phyloP scores from a whole-genome alignment of 2,888 invertebrate species.

The Andrena hattorfiana region DNA sequence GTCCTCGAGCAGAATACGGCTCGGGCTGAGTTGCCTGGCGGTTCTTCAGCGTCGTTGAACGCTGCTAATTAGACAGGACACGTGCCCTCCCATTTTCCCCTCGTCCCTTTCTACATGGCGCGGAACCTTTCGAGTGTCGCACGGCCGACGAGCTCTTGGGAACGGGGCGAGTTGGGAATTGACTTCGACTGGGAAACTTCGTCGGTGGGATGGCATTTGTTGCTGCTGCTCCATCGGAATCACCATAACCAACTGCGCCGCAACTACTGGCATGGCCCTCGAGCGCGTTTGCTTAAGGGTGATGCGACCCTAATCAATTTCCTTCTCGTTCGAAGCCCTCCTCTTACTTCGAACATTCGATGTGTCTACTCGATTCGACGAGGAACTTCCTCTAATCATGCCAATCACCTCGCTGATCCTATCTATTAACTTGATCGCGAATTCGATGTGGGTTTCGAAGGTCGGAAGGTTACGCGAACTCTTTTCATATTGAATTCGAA shows the following conservation, averaged over 20 bases:
- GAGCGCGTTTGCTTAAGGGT: constrained; percentile 62
- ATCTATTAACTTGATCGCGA: constrained; percentile 33
- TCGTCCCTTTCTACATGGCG: not conserved
- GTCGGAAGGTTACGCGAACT: not conserved
- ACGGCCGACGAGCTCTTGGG: not conserved
- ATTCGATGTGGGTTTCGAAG: not conserved
- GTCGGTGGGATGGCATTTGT: constrained; percentile 69
- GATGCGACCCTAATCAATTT: constrained; percentile 71
- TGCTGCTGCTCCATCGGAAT: constrained; percentile 50
- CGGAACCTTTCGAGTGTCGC: not conserved
- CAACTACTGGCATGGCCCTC: constrained; percentile 42
- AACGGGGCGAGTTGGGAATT: constrained; percentile 42
- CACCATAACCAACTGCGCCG: constrained; percentile 28
- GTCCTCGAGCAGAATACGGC: constrained; percentile 1
- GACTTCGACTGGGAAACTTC: constrained; percentile 63
- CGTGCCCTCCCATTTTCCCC: not conserved
- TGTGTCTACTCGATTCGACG: constrained; percentile 40
- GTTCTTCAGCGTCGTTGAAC: not conserved
- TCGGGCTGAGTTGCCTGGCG: not conserved
- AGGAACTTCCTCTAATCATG: constrained; percentile 51
- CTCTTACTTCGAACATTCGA: constrained; percentile 22
- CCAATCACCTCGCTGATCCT: constrained; percentile 23
- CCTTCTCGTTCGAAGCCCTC: constrained; percentile 51
- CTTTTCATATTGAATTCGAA: not conserved
- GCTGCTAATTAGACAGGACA: constrained; percentile 7